Evolutionary conservation across 2,888 invertebrate species (phyloP).

Genomic region (Neoascia interrupta): DNA sequence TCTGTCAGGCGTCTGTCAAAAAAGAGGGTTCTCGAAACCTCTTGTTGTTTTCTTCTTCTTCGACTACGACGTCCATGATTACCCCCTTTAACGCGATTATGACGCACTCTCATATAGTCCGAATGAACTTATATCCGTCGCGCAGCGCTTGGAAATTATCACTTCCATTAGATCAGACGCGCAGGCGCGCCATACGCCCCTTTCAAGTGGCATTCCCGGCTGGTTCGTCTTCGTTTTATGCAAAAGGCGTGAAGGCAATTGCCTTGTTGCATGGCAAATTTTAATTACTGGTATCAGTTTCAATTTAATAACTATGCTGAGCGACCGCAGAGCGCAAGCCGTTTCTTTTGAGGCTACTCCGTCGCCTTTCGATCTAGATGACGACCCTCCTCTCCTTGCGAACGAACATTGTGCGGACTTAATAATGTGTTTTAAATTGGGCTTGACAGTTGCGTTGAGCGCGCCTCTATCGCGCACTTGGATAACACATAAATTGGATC

Average conservation of each 20-base stretch:
- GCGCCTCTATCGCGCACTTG: constrained; percentile 30
- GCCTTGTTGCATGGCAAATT: constrained; percentile 65
- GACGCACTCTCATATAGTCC: constrained; percentile 28
- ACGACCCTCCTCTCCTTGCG: background rate
- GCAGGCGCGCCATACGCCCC: constrained; percentile 11
- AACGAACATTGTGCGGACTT: constrained; percentile 46
- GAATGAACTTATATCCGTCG: constrained; percentile 47
- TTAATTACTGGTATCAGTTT: constrained; percentile 69
- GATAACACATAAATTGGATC: constrained; percentile 47
- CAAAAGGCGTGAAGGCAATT: constrained; percentile 66
- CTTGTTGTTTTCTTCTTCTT: too few relatives aligned
- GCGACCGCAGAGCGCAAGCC: constrained; percentile 33
- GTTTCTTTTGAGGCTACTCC: constrained; percentile 44
- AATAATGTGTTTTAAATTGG: constrained; percentile 68
- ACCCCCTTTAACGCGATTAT: constrained; percentile 50
- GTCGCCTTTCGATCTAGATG: constrained; percentile 10
- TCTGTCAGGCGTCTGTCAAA: constrained; percentile 46
- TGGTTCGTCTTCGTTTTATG: constrained; percentile 16
- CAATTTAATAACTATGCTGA: constrained; percentile 68
- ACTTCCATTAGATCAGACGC: constrained; percentile 53
- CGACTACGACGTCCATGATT: constrained; percentile 31
- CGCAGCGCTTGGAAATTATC: constrained; percentile 33
- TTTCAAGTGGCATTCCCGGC: background rate
- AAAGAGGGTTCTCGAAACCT: background rate
- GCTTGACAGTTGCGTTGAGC: constrained; percentile 65